Evolutionary conservation across 2,888 invertebrate genomes (phyloP).

Genomic region (Machimus atricapillus): DNA sequence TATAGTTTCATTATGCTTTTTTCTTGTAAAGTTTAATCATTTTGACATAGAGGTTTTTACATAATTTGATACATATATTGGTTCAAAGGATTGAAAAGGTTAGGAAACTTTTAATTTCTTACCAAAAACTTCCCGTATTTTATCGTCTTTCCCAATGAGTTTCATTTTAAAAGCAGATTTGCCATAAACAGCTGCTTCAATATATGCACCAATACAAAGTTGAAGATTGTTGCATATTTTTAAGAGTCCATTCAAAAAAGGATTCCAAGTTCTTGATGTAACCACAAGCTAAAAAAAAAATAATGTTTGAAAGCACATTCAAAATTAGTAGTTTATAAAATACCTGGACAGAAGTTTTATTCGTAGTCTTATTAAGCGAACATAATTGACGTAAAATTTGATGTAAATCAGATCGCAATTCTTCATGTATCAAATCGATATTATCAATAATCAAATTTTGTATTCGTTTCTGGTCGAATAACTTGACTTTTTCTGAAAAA

Average conservation of each 20-base stretch:
- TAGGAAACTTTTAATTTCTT: neutral
- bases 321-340: slow-evolving; percentile 43
- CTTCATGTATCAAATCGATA: slow-evolving; percentile 69
- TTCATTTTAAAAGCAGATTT: slow-evolving; percentile 64
- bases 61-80: too few species aligned
- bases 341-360: slow-evolving; percentile 56
- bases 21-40: too few species aligned
- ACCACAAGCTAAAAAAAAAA: slow-evolving; percentile 67
- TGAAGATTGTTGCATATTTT: slow-evolving; percentile 68
- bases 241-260: slow-evolving; percentile 66
- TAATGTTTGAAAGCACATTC: slow-evolving; percentile 53
- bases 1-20: too few species aligned
- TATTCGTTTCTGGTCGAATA: slow-evolving; percentile 69
- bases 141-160: slow-evolving; percentile 52
- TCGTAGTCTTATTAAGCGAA: slow-evolving; percentile 56
- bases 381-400: slow-evolving; percentile 62
- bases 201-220: slow-evolving; percentile 73
- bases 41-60: too few species aligned
- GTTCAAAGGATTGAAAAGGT: too few species aligned
- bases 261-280: slow-evolving; percentile 72
- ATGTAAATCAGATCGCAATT: slow-evolving; percentile 64
- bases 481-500: slow-evolving; percentile 60
- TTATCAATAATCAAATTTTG: slow-evolving; percentile 76
- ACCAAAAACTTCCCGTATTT: slow-evolving; percentile 47
- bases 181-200: slow-evolving; percentile 80